Percentiles rank a stretch among this genome's conserved stretches.
phyloP scores from a whole-genome alignment of 2,888 invertebrate genomes.

The Tolmerus cingulatus region DNA sequence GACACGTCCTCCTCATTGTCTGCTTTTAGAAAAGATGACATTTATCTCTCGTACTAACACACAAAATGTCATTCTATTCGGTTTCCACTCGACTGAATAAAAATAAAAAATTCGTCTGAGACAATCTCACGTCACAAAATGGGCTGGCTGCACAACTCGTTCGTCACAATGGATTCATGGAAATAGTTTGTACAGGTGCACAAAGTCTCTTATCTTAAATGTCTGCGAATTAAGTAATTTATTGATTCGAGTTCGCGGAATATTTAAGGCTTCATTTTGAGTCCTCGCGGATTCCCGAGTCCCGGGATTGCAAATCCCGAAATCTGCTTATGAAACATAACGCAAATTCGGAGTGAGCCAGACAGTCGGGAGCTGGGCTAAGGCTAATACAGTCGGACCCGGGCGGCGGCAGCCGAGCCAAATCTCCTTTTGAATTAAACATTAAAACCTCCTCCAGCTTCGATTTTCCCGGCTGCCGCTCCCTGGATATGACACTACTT shows the following conservation, averaged over 20 bases:
- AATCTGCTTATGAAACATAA: not conserved
- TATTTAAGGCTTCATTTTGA: not conserved
- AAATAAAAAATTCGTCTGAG: not conserved
- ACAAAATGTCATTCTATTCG: slow-evolving; percentile 3
- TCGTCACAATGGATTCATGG: not conserved
- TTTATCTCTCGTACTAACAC: slow-evolving; percentile 3
- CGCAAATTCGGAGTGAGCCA: not conserved
- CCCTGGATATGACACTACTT: slow-evolving; percentile 9
- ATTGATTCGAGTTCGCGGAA: not conserved
- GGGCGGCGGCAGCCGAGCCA: slow-evolving; percentile 4
- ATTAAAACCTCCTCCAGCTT: slow-evolving; percentile 28
- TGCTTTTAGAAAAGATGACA: slow-evolving; percentile 21
- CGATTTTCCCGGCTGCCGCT: not conserved
- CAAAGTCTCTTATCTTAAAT: not conserved
- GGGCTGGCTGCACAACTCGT: not conserved
- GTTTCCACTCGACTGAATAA: not conserved
- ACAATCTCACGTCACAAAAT: not conserved
- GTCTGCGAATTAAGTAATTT: not conserved
- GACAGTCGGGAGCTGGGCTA: not conserved
- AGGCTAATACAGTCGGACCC: not conserved
- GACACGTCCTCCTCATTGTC: slow-evolving; percentile 16
- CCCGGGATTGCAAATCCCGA: not conserved
- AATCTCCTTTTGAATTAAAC: slow-evolving; percentile 37
- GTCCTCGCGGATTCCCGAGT: not conserved
- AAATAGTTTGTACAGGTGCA: not conserved